Evolutionary conservation across 2,113 vertebrate species (phyloP).

Genomic region (Narcine bancroftii): DNA sequence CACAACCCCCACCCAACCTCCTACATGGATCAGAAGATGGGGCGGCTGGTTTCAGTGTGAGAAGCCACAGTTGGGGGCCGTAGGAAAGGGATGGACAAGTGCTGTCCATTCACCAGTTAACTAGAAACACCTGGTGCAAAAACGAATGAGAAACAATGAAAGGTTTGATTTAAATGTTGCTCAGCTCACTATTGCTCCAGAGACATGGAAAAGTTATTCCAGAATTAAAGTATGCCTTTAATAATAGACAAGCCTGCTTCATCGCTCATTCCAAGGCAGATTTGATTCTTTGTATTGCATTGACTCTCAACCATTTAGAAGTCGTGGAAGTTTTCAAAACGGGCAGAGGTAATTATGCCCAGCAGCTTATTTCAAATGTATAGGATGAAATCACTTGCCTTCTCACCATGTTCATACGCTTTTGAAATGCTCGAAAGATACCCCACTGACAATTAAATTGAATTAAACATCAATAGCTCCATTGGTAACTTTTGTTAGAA

Average conservation of each 20-base stretch:
- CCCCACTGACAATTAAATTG: not conserved
- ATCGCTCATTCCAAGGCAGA: conserved; percentile 8
- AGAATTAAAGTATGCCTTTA: conserved; percentile 30
- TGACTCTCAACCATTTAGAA: conserved; percentile 10
- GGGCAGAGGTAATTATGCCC: not conserved
- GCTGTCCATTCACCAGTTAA: not conserved
- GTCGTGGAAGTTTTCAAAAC: not conserved
- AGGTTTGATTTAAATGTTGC: conserved; percentile 11
- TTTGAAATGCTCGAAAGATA: not conserved
- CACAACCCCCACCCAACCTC: not conserved
- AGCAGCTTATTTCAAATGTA: not conserved
- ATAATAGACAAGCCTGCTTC: conserved; percentile 14
- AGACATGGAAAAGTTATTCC: conserved; percentile 18
- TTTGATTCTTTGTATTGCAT: not conserved
- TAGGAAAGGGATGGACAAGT: not conserved
- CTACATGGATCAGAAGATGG: not conserved
- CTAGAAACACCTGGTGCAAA: not conserved
- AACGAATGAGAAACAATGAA: conserved; percentile 31
- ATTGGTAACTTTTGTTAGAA: not conserved
- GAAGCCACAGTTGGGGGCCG: not conserved
- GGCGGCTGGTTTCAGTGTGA: not conserved
- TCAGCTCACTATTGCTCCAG: not conserved
- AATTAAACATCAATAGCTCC: not conserved
- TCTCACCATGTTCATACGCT: not conserved
- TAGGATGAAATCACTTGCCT: not conserved